These are phyloP conservation scores for Oxycera nigricornis DNA, from an alignment of 2,888 invertebrate species.

Conservation along the genomic window DNA sequence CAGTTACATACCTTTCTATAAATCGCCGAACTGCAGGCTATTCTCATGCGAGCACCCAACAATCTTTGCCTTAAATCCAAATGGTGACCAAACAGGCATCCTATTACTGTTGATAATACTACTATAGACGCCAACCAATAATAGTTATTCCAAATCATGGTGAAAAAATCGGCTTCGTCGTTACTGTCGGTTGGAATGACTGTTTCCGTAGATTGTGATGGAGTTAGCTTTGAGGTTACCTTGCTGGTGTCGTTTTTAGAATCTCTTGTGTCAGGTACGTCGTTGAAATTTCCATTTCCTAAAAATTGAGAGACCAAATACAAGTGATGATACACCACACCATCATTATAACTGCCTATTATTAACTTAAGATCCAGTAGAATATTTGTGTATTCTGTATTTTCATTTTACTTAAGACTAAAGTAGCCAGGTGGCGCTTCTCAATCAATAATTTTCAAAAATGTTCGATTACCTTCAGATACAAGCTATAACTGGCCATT, in stretches of 20 bases:
- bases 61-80: conserved; percentile 57
- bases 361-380: too few relatives aligned
- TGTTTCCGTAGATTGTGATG: too few relatives aligned
- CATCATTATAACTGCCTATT: too few relatives aligned
- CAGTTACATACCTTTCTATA: conserved; percentile 69
- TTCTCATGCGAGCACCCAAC: conserved; percentile 70
- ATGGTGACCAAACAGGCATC: conserved; percentile 61
- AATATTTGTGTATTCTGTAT: too few relatives aligned
- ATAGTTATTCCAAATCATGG: conserved; percentile 56
- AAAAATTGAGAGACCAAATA: neutral
- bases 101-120: conserved; percentile 54
- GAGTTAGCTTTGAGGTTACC: too few relatives aligned
- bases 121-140: conserved; percentile 57
- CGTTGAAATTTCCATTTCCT: neutral
- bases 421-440: too few relatives aligned
- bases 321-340: too few relatives aligned
- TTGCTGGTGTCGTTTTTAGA: neutral
- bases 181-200: neutral
- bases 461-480: too few relatives aligned
- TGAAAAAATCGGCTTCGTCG: conserved; percentile 39
- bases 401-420: too few relatives aligned
- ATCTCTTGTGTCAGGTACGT: neutral
- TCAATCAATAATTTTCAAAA: too few relatives aligned
- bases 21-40: conserved; percentile 72
- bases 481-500: too few relatives aligned